Percentiles rank a stretch among this genome's conserved stretches.
phyloP scores from a whole-genome alignment of 1,140 invertebrate genomes.

The Stegodyphus mimosarum region DNA sequence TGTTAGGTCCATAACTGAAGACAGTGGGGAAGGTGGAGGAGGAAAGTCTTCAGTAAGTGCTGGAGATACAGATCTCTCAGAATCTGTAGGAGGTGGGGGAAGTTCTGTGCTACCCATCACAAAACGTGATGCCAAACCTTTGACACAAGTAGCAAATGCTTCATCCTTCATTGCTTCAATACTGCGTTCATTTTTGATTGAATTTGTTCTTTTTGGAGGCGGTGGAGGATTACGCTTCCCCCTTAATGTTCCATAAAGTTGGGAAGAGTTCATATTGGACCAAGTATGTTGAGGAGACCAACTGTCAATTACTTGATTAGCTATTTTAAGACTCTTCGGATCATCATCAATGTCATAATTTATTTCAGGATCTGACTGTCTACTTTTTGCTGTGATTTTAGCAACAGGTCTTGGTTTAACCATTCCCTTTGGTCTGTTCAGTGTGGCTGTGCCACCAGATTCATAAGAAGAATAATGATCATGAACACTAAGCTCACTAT shows the following conservation, averaged over 20 bases:
- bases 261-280: constrained; percentile 62
- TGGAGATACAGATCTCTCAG: constrained; percentile 62
- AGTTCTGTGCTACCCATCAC: constrained; percentile 63
- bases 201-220: constrained; percentile 80
- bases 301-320: constrained; percentile 44
- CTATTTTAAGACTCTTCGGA: constrained; percentile 39
- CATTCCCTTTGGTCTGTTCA: constrained; percentile 81
- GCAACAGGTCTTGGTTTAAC: constrained; percentile 86
- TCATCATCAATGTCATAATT: constrained; percentile 53
- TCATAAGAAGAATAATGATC: constrained; percentile 55
- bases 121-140: constrained; percentile 69
- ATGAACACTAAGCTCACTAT: constrained; percentile 62
- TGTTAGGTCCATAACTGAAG: constrained; percentile 60
- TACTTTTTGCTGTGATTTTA: constrained; percentile 74
- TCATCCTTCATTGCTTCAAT: constrained; percentile 64
- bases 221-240: constrained; percentile 80
- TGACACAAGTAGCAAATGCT: constrained; percentile 70
- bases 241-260: constrained; percentile 63
- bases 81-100: constrained; percentile 62
- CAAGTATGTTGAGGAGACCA: constrained; percentile 49
- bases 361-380: constrained; percentile 53
- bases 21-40: constrained; percentile 70
- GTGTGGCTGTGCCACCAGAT: constrained; percentile 77
- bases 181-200: constrained; percentile 65
- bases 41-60: constrained; percentile 68